phyloP scores from a whole-genome alignment of 2,888 invertebrate species.

The Incurvaria masculella region DNA sequence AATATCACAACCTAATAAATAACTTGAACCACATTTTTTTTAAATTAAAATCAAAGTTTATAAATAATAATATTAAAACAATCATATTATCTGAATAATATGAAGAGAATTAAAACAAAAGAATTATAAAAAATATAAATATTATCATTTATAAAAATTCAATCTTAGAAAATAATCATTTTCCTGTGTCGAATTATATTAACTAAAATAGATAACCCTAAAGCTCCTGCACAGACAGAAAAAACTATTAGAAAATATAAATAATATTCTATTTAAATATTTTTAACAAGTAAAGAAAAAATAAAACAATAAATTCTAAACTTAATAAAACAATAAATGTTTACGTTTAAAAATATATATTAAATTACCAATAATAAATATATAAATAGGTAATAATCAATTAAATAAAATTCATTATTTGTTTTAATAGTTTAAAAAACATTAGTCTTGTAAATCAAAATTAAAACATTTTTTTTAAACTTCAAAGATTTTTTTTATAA shows the following conservation, averaged over 20 bases:
- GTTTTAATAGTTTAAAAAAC: constrained; percentile 66
- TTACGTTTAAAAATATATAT: too few relatives aligned
- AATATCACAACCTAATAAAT: too few relatives aligned
- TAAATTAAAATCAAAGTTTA: constrained; percentile 33
- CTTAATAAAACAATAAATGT: constrained; percentile 59
- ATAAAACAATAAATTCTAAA: constrained; percentile 60
- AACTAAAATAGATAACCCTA: constrained; percentile 62
- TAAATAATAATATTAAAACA: constrained; percentile 49
- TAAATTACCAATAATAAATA: constrained; percentile 45
- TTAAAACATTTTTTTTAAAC: constrained; percentile 63
- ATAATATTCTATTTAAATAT: constrained; percentile 42
- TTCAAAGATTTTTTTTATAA: constrained; percentile 56
- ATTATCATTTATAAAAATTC: constrained; percentile 46
- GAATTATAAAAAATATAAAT: constrained; percentile 51
- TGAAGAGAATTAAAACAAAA: constrained; percentile 49
- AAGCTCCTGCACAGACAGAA: constrained; percentile 62
- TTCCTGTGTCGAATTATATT: constrained; percentile 60
- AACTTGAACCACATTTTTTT: too few relatives aligned
- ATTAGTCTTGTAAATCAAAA: constrained; percentile 68
- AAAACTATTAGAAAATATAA: constrained; percentile 57
- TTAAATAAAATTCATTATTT: constrained; percentile 52
- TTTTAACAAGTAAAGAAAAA: constrained; percentile 46
- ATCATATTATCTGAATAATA: constrained; percentile 50
- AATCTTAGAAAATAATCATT: constrained; percentile 63
- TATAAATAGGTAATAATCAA: too few relatives aligned